Evolutionary conservation across 2,797 vertebrate genomes (phyloP), one percentile per base, ranked within the genome.

Genomic region (Geotrypetes seraphini): DNA sequence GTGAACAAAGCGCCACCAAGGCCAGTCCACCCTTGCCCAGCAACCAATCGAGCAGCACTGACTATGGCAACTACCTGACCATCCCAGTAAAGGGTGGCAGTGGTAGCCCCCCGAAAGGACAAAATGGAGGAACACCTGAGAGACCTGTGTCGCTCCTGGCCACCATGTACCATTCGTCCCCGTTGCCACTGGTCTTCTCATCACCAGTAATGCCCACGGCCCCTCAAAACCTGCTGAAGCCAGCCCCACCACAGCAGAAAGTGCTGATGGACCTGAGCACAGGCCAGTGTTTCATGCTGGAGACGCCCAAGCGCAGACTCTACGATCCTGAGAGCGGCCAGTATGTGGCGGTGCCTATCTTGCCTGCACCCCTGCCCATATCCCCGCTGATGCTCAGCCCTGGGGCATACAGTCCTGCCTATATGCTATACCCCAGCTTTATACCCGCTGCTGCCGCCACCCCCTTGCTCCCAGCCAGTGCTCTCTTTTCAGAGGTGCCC

Each of bases 231-330:
- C 81, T 85, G 18, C 73, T 79, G 6, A 53, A 56, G 20, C 84
- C 86, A 30, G 85, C 85, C 38, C 65, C 78, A 50, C 89, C 84
- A 4, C 91, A 96, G 66, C 85, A 90, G 31, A 95, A 91, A 69
- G 84, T 97, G 81, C 84, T 99, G 29, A 55, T 99, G 56, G 95
- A 97, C 53, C 86, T 93, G 29, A 79, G 86, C 12, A 97, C 92
- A 0, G 95, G 95, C 49, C 91, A 95, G 57, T 96, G 87, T 60
- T 97, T 96, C 60, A 64, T 99, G 57, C 92, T 99, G 63, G 93
- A 99, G 60, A 85, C 90, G 1, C 89, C 91, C 0, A 88, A 87
- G 25, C 84, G 89, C 52, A 81, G 89, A 64, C 84, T 97, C 12
- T 96, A 89, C 47, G 91, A 96, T 62, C 92, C 91, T 0, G 94